Evolutionary conservation across 1,140 invertebrate species (phyloP), one percentile per base, ranked within the genome.

Genomic region (Mya arenaria): DNA sequence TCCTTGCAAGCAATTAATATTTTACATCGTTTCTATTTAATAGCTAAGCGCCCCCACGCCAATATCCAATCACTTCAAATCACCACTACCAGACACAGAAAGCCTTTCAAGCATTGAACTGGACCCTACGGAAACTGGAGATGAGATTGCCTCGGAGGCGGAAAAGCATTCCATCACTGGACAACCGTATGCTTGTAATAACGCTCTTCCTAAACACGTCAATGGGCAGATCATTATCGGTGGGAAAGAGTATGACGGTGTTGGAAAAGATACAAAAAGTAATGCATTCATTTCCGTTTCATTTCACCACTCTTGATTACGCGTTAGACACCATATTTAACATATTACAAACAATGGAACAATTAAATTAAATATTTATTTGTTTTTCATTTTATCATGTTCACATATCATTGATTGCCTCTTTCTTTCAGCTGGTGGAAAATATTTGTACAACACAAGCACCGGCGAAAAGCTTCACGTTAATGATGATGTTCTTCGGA

Each of bases 401-500:
- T n/a, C n/a, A n/a, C n/a, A n/a, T n/a, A n/a, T n/a, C n/a, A n/a
- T n/a, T n/a, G n/a, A n/a, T n/a, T n/a, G n/a, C n/a, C 30, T 8
- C 17, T 63, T 78, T 32, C n/a, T 79, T 68, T 36, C 60, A 82
- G 79, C 39, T 32, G 60, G 62, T n/a, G 34, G 48, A 63, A 73
- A 82, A 28, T 82, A 82, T 41, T 15, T 82, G 17, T 82, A 82
- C 60, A 74, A 73, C 71, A 73, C 68, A 19, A 55, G 25, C 28
- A 82, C 79, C 17, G 68, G 79, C n/a, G 69, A 74, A 25, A 82
- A 66, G 32, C 32, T 82, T 5, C 37, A 73, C n/a, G 79, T 74
- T 6, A 73, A 60, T 36, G 69, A 82, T 41, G 79, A 82, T 6
- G 52, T 73, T n/a, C 23, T 82, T 23, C 48, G 28, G n/a, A 44